Conservation (phyloP, 2,797 vertebrate species). For the Hylomyscus alleni region DNA sequence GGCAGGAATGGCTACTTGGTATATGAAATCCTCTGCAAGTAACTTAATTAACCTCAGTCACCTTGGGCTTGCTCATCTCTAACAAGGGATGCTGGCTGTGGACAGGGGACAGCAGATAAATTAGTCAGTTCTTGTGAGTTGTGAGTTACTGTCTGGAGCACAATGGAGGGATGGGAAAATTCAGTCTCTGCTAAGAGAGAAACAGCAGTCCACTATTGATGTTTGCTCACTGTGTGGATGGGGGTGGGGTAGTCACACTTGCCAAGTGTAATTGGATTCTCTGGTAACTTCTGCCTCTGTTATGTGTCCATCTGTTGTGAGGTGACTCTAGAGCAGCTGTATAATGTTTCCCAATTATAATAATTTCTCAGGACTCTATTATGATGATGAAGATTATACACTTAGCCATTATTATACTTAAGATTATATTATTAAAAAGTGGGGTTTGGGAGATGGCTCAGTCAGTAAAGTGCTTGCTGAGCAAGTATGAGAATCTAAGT, state of each 20-base stretch:
- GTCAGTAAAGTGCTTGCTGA: not conserved
- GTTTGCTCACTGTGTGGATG: not conserved
- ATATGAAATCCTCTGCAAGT: not conserved
- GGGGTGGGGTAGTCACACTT: too few species aligned
- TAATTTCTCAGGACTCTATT: not conserved
- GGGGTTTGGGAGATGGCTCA: not conserved
- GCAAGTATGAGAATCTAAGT: not conserved
- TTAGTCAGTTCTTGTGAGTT: not conserved
- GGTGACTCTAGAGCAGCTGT: not conserved
- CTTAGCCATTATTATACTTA: not conserved
- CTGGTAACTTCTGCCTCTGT: constrained; percentile 6
- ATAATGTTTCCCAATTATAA: not conserved
- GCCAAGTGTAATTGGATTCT: not conserved
- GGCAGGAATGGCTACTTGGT: not conserved
- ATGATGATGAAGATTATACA: not conserved
- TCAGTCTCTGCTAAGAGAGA: not conserved
- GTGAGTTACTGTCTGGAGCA: not conserved
- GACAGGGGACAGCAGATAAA: not conserved
- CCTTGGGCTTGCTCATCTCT: constrained; percentile 24
- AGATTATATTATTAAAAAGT: not conserved
- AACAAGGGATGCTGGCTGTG: not conserved
- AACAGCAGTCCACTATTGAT: not conserved
- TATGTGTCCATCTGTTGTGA: not conserved
- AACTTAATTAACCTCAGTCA: not conserved
- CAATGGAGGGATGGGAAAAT: not conserved